Evolutionary conservation across 2,113 vertebrate species (phyloP).

Genomic region (Podiceps cristatus): DNA sequence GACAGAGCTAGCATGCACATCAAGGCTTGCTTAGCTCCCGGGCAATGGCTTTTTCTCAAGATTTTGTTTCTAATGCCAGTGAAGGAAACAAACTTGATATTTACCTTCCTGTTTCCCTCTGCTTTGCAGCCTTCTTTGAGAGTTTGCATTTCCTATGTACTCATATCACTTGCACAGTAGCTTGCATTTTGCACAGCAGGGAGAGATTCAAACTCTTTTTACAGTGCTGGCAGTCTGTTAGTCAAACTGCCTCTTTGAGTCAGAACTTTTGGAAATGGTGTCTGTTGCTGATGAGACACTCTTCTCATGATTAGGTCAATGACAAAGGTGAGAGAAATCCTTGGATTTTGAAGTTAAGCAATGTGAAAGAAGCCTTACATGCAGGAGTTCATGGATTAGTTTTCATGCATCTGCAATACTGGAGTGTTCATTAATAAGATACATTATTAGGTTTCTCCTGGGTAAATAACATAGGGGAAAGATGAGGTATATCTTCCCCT

Average conservation of each 20-base stretch:
- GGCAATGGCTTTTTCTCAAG: background rate
- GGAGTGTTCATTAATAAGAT: background rate
- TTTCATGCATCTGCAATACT: background rate
- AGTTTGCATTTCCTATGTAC: background rate
- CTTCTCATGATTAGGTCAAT: background rate
- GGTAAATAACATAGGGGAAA: background rate
- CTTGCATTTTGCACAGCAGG: background rate
- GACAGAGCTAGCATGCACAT: background rate
- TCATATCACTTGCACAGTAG: background rate
- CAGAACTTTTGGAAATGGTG: background rate
- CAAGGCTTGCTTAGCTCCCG: background rate
- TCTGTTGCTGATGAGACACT: background rate
- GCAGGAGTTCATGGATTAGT: background rate
- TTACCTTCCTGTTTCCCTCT: background rate
- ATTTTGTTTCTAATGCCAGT: background rate
- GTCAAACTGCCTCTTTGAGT: background rate
- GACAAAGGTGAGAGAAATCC: background rate
- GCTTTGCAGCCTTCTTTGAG: background rate
- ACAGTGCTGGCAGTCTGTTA: background rate
- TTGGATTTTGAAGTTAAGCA: background rate
- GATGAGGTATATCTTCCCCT: background rate
- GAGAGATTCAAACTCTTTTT: background rate
- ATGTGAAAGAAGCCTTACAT: background rate
- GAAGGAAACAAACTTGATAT: slow-evolving; percentile 17
- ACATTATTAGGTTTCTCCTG: background rate